These are phyloP conservation scores for Hydractinia symbiolongicarpus DNA, from an alignment of 30 jellyfish, hydroid and myxozoan genomes.

Conservation along the genomic window DNA sequence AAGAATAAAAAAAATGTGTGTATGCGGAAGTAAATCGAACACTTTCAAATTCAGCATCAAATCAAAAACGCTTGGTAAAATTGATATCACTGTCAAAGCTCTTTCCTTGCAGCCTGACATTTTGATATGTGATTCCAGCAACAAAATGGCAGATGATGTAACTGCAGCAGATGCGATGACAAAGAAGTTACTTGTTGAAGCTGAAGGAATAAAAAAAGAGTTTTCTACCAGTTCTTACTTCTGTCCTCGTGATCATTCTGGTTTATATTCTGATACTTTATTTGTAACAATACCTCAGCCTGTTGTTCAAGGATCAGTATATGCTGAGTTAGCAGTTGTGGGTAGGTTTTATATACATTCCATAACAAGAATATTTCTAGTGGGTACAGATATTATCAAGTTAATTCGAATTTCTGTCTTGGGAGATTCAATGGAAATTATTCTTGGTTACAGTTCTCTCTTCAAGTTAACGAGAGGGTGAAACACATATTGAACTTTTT, in stretches of 20 bases:
- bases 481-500: too few relatives aligned
- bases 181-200: conserved; percentile 72
- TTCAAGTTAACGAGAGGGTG: too few relatives aligned
- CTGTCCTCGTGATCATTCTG: conserved; percentile 54
- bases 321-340: conserved; percentile 54
- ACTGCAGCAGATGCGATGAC: conserved; percentile 62
- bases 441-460: too few relatives aligned
- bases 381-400: too few relatives aligned
- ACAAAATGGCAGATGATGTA: conserved; percentile 23
- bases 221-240: conserved; percentile 49
- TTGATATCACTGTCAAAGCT: conserved; percentile 56
- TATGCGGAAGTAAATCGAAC: conserved; percentile 70
- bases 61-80: conserved; percentile 60
- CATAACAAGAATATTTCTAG: too few relatives aligned
- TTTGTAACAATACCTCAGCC: conserved; percentile 31
- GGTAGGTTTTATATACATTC: conserved; percentile 40
- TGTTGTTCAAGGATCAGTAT: conserved; percentile 59
- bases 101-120: conserved; percentile 28
- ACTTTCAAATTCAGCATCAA: conserved; percentile 52
- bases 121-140: conserved; percentile 41
- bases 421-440: too few relatives aligned
- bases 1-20: conserved; percentile 30
- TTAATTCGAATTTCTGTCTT: too few relatives aligned
- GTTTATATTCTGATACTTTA: conserved; percentile 28
- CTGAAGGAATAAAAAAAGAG: conserved; percentile 86